Conservation (phyloP, 2,113 vertebrate species). For the Corythoichthys intestinalis region DNA sequence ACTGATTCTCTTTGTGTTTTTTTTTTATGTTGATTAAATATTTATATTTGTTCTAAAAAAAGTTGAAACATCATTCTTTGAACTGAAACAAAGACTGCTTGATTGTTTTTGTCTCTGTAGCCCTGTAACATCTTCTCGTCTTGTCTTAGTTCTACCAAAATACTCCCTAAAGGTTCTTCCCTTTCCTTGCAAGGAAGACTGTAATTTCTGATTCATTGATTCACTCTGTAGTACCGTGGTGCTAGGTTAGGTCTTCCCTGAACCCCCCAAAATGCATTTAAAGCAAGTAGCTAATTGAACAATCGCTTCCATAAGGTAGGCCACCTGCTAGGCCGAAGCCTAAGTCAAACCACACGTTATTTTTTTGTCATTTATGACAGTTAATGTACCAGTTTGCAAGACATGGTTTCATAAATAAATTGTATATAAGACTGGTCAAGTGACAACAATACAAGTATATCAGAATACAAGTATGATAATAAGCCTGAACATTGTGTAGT, state of each 20-base stretch:
- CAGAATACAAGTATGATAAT: too few species aligned
- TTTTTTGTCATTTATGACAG: too few species aligned
- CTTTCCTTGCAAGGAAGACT: too few species aligned
- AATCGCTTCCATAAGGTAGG: not conserved
- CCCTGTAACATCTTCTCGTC: constrained; percentile 15
- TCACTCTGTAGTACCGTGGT: too few species aligned
- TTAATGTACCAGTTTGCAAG: too few species aligned
- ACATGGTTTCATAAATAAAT: too few species aligned
- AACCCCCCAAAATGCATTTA: not conserved
- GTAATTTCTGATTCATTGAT: too few species aligned
- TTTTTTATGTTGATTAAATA: constrained; percentile 65
- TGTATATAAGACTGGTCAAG: too few species aligned
- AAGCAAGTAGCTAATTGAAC: constrained; percentile 11
- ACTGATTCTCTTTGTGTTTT: constrained; percentile 40
- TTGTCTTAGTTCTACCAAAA: constrained; percentile 18
- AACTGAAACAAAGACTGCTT: constrained; percentile 34
- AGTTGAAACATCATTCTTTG: constrained; percentile 46
- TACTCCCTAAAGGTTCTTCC: constrained; percentile 1
- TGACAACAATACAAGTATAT: too few species aligned
- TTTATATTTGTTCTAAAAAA: constrained; percentile 67
- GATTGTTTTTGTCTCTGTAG: constrained; percentile 23
- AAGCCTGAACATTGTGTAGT: too few species aligned
- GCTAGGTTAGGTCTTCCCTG: constrained; percentile 20
- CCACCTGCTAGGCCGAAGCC: too few species aligned
- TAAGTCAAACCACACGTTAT: too few species aligned